Evolutionary conservation across 2,888 invertebrate species (phyloP), one percentile per base, ranked within the genome.

Genomic region (Limnephilus marmoratus): DNA sequence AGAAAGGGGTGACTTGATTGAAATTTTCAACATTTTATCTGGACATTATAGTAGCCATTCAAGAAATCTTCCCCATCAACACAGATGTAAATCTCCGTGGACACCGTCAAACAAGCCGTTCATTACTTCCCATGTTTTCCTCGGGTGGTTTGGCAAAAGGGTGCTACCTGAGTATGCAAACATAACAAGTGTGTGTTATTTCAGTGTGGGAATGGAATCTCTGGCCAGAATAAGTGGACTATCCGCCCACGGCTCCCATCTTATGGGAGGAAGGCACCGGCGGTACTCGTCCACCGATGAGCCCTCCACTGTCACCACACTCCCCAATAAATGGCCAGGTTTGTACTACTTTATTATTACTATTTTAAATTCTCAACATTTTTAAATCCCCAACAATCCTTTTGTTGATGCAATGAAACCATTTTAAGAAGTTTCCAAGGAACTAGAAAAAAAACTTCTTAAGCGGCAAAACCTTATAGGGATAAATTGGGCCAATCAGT

Each of bases 241-340:
- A 41, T 93, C 93, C 94, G 95, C 94, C 95, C 96, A 93, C 95
- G 95, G 97, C 94, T 96, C 97, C 94, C 98, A 98, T 95, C 95
- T 98, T 94, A 97, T 98, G 92, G 97, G 97, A 82, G 93, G 93
- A 2, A 96, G 97, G 92, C 96, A 97, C 93, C 96, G 98, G 93
- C 96, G 98, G 49, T 97, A 97, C 94, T 98, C 98, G 1, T 98
- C 98, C 1, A 97, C 97, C 1, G 98, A 98, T 94, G 98, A 98
- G 94, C 97, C 97, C 5, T 96, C 97, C 18, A 97, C 97, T 93
- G 97, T 97, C 41, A 98, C 98, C n/a, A 98, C 98, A 1, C 96
- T 97, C 11, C 98, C 99, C 0, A 97, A 98, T 90, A 98, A 98
- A 95, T 99, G 99, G 99, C 99, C 99, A 80, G 99, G 96, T 96